Evolutionary conservation across 2,113 vertebrate genomes (phyloP).

Genomic region (Ictalurus furcatus): DNA sequence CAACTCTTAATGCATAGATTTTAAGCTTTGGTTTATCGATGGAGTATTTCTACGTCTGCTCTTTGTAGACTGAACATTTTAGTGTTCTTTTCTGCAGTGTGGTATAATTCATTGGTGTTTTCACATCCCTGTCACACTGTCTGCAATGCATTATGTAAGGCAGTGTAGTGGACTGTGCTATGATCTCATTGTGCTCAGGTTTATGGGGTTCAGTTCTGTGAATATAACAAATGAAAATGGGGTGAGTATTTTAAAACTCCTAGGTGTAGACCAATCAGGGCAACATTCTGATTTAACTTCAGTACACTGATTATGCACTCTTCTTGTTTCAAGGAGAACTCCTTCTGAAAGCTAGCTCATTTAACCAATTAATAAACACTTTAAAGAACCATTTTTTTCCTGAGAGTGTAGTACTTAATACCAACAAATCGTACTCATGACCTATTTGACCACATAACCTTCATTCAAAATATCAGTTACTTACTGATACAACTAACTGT

Average conservation of each 20-base stretch:
- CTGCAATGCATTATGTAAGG: neutral
- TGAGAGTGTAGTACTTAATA: neutral
- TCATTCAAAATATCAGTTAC: neutral
- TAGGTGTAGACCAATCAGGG: neutral
- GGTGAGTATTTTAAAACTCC: neutral
- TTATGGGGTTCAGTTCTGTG: slow-evolving; percentile 5
- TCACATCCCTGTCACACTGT: neutral
- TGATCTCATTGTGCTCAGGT: neutral
- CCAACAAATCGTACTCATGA: slow-evolving; percentile 1
- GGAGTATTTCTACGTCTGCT: neutral
- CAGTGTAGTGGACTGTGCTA: neutral
- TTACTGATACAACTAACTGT: slow-evolving; percentile 18
- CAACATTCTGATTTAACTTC: neutral
- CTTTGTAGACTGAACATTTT: neutral
- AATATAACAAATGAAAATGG: slow-evolving; percentile 3
- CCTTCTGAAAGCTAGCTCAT: neutral
- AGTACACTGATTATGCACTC: neutral
- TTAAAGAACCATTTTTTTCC: neutral
- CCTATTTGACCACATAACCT: neutral
- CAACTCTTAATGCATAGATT: neutral
- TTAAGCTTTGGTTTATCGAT: neutral
- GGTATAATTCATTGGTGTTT: neutral
- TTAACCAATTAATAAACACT: neutral
- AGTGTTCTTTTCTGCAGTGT: neutral
- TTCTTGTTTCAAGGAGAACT: neutral